Evolutionary conservation across 2,888 invertebrate species (phyloP).

Genomic region (Ornithoptera alexandrae): DNA sequence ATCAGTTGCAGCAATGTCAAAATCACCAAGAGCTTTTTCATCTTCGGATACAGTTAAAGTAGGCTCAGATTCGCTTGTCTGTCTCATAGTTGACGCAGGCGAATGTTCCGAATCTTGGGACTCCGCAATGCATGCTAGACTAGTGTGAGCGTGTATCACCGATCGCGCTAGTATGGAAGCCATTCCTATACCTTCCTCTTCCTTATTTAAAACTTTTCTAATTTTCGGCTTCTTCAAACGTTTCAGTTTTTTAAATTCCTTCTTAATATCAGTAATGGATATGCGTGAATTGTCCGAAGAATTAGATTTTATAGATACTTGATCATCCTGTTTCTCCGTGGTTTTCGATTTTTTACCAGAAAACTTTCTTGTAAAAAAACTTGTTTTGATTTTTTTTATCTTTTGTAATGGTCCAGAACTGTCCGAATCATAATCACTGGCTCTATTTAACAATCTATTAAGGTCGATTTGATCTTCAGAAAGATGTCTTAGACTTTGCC

Average conservation of each 20-base stretch:
- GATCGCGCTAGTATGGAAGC: slow-evolving; percentile 84
- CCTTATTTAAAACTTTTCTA: slow-evolving; percentile 56
- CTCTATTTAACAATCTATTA: slow-evolving; percentile 77
- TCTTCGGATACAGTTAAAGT: slow-evolving; percentile 54
- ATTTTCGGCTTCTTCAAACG: slow-evolving; percentile 67
- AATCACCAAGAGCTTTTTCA: slow-evolving; percentile 39
- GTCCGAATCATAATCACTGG: slow-evolving; percentile 66
- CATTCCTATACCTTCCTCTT: slow-evolving; percentile 81
- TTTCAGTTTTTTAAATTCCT: slow-evolving; percentile 66
- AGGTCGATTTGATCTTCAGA: slow-evolving; percentile 69
- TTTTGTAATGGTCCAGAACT: slow-evolving; percentile 72
- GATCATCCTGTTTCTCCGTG: slow-evolving; percentile 75
- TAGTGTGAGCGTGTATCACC: slow-evolving; percentile 80
- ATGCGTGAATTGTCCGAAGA: slow-evolving; percentile 72
- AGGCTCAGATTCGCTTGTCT: slow-evolving; percentile 70
- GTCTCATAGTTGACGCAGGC: slow-evolving; percentile 60
- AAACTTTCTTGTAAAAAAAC: slow-evolving; percentile 82
- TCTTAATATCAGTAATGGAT: slow-evolving; percentile 65
- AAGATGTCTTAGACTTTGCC: slow-evolving; percentile 61
- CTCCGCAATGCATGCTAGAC: slow-evolving; percentile 80
- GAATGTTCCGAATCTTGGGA: slow-evolving; percentile 74
- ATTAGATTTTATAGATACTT: slow-evolving; percentile 74
- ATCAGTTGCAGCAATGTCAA: slow-evolving; percentile 32
- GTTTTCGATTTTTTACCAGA: slow-evolving; percentile 79
- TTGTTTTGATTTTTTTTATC: slow-evolving; percentile 82